Conservation (phyloP, 2,888 invertebrate species). For the Dermolepida albohirtum region DNA sequence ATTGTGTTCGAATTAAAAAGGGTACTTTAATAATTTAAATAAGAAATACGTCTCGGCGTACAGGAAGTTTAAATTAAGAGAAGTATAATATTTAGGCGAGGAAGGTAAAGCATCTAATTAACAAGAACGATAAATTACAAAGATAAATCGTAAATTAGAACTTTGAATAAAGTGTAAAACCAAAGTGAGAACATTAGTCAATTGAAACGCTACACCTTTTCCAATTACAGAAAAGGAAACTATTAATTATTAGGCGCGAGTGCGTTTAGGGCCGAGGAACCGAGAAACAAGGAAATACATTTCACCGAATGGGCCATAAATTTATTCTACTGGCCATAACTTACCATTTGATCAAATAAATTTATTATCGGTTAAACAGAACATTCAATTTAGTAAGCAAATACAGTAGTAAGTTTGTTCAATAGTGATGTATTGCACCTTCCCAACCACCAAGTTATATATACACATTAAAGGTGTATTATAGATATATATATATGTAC, state of each 20-base stretch:
- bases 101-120: too few relatives aligned
- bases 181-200: slow-evolving; percentile 22
- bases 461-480: slow-evolving; percentile 50
- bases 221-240: slow-evolving; percentile 31
- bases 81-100: too few relatives aligned
- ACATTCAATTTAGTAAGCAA: slow-evolving; percentile 52
- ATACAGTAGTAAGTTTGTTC: slow-evolving; percentile 61
- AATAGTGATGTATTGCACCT: slow-evolving; percentile 63
- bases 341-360: slow-evolving; percentile 44
- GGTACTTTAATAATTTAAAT: too few relatives aligned
- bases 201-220: slow-evolving; percentile 32
- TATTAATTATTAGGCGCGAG: slow-evolving; percentile 32
- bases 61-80: too few relatives aligned
- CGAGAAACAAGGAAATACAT: slow-evolving; percentile 33
- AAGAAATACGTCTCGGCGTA: too few relatives aligned
- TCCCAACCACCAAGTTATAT: slow-evolving; percentile 64
- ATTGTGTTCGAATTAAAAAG: too few relatives aligned
- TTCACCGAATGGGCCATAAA: slow-evolving; percentile 38
- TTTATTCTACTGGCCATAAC: slow-evolving; percentile 42
- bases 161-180: slow-evolving; percentile 3
- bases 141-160: slow-evolving; percentile 11
- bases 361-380: slow-evolving; percentile 45
- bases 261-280: slow-evolving; percentile 3
- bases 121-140: too few relatives aligned
- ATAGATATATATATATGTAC: slow-evolving; percentile 12